phyloP scores from a whole-genome alignment of 2,113 vertebrate species.

The Mixornis gularis region DNA sequence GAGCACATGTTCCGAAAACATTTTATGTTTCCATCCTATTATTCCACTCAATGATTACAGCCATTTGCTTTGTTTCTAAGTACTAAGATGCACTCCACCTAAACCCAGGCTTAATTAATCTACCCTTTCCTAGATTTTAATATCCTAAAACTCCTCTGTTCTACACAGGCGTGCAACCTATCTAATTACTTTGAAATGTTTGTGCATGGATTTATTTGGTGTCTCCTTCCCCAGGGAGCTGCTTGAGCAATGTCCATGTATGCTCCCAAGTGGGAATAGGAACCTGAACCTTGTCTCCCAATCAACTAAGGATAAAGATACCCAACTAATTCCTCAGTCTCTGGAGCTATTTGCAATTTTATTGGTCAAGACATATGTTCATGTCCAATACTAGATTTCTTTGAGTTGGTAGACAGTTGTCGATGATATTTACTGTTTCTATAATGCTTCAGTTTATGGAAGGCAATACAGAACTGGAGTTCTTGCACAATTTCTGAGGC shows the following conservation, averaged over 20 bases:
- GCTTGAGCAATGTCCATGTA: neutral
- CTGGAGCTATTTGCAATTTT: neutral
- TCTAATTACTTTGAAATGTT: neutral
- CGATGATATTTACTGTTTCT: neutral
- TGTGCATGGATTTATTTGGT: neutral
- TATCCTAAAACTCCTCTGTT: neutral
- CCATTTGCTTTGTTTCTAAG: constrained; percentile 9
- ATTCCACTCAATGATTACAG: neutral
- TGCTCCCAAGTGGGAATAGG: neutral
- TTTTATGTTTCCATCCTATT: neutral
- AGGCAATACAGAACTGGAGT: neutral
- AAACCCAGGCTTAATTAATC: neutral
- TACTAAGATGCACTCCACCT: neutral
- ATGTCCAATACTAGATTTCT: neutral
- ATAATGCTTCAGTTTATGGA: neutral
- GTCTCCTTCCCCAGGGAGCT: neutral
- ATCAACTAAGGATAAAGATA: neutral
- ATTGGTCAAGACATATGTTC: neutral
- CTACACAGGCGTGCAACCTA: too few relatives aligned
- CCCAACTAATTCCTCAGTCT: neutral
- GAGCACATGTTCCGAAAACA: constrained; percentile 32
- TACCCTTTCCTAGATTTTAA: neutral
- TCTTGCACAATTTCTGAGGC: neutral
- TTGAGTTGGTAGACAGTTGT: neutral
- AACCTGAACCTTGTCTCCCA: neutral